A percentile compares a stretch with the other conserved stretches of the same genome.
Conservation (phyloP, 2,797 vertebrate genomes). For the Labeo calbasu region DNA sequence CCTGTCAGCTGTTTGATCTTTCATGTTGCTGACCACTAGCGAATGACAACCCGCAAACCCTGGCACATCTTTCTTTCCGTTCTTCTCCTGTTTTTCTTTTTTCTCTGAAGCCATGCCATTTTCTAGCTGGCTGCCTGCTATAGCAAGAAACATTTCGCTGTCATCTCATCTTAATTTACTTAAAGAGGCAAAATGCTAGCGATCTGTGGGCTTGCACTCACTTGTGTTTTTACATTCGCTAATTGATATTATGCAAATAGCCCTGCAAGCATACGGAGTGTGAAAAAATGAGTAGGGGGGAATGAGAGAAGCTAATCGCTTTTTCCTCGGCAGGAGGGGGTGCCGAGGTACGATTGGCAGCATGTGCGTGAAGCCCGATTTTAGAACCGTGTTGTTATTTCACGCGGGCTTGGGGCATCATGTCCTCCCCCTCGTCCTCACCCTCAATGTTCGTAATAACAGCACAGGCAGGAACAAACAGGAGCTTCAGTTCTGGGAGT, state of each 20-base stretch:
- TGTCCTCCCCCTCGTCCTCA: background rate
- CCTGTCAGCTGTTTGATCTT: slow-evolving; percentile 28
- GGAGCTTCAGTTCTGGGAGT: slow-evolving; percentile 1
- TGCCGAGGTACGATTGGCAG: slow-evolving; percentile 22
- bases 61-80: slow-evolving; percentile 6
- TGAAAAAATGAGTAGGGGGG: slow-evolving; percentile 9
- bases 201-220: slow-evolving; percentile 15
- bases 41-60: slow-evolving; percentile 23
- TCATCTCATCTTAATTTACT: slow-evolving; percentile 48
- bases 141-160: slow-evolving; percentile 22
- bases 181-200: slow-evolving; percentile 28
- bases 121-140: slow-evolving; percentile 26
- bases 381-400: slow-evolving; percentile 44
- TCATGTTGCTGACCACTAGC: slow-evolving; percentile 13
- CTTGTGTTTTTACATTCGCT: slow-evolving; percentile 55
- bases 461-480: slow-evolving; percentile 21
- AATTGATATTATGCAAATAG: slow-evolving; percentile 63
- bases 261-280: slow-evolving; percentile 38
- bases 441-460: slow-evolving; percentile 6
- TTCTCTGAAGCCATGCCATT: slow-evolving; percentile 10
- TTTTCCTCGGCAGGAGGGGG: background rate
- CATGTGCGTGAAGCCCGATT: slow-evolving; percentile 45
- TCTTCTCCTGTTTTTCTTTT: background rate
- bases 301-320: slow-evolving; percentile 30
- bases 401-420: slow-evolving; percentile 11